Evolutionary conservation across 2,113 vertebrate species (phyloP), one percentile per base, ranked within the genome.

Genomic region (Xenus cinereus): DNA sequence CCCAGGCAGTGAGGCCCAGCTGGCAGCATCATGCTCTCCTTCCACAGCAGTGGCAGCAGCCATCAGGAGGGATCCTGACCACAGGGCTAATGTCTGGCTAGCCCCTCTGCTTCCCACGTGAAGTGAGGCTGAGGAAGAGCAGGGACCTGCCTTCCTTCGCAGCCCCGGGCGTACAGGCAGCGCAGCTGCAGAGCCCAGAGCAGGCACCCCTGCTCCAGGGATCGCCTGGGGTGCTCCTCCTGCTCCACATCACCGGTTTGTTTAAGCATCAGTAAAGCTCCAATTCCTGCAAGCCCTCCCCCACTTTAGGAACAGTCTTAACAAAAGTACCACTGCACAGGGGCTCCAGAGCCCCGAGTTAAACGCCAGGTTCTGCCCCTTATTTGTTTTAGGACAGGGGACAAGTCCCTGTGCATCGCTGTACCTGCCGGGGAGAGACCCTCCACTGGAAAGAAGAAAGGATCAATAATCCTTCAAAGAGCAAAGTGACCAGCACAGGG

Each of bases 191-290:
- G 60, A 84, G 69, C 57, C 80, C 0, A 1, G 7, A 84, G 93
- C 2, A 54, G 53, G 0, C 23, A 87, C 27, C 57, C 28, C 0
- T 0, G 37, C 84, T 87, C 84, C 76, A 84, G 26, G 60, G 62
- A 79, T 45, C 6, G 3, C 84, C 35, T 5, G 4, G 50, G 7
- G 14, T 75, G 75, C 79, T 79, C 43, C 27, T 95, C 50, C 63
- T 71, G 59, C 74, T 94, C 39, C 85, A 82, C 74, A 69, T 73
- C 66, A 53, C 41, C 0, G 0, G 12, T 73, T 91, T 84, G 51
- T 76, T 90, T 83, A 75, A 90, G 67, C 82, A 94, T 69, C 88
- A 88, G 56, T 92, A 93, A 95, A 95, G 72, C 88, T 95, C 93
- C 87, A 62, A 4, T 67, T 91, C 71, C 67, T 73, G 45, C 66